Evolutionary conservation across 2,113 vertebrate species (phyloP), one percentile per base, ranked within the genome.

Genomic region (Casuarius casuarius): DNA sequence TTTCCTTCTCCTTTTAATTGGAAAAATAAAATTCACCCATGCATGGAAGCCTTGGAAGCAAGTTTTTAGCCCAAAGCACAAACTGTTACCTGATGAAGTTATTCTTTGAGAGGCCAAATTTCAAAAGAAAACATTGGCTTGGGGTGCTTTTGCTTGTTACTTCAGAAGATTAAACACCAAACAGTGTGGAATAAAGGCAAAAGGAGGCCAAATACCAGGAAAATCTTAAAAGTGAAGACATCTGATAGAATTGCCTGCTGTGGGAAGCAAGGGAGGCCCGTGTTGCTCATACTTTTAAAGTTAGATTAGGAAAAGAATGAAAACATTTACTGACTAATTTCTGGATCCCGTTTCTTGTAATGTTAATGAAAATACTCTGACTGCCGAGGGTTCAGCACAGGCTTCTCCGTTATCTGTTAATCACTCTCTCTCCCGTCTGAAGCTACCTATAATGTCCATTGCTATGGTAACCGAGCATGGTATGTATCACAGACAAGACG

Each of bases 381-480:
- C 51, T 86, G 75, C 76, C 77, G 54, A 90, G 78, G 48, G 40
- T 83, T 87, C 38, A 35, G 70, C 28, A 44, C 20, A 52, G 33
- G 22, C 29, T 83, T 85, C 63, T 75, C 67, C 67, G 23, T 87
- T 91, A 85, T 96, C 92, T 86, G 44, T 35, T 97, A 94, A 96
- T 97, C 90, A 94, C 75, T 95, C 80, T 63, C 49, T 67, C n/a
- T 68, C 35, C 94, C 63, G 61, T 94, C 84, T 75, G 82, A 89
- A 93, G 76, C 85, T 77, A 91, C 89, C 91, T 95, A 93, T 94
- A 95, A 85, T 77, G 87, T 89, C 89, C 92, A 95, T 96, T 87
- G 80, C 95, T 84, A 96, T 96, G 94, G 94, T 40, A 97, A 96
- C 96, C 0, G 2, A 90, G 82, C 87, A 80, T 46, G 59, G 66